Percentiles rank a stretch among this genome's conserved stretches.
These are phyloP conservation scores for Arctopsyche grandis DNA, from an alignment of 1,140 invertebrate species.

Conservation along the genomic window DNA sequence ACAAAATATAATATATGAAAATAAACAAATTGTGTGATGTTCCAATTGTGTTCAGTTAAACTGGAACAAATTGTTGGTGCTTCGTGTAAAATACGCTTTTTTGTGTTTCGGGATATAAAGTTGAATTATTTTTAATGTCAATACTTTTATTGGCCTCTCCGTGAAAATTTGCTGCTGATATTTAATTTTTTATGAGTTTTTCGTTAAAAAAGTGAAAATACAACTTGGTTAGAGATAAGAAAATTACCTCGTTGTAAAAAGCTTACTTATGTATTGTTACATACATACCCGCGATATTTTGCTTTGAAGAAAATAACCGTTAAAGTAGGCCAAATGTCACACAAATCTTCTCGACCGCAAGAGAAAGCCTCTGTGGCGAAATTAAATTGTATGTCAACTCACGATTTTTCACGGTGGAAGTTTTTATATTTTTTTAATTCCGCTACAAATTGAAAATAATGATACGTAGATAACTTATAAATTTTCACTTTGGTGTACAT, in stretches of 20 bases:
- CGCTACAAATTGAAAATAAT: no score
- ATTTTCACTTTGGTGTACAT: no score
- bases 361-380: constrained; percentile 5
- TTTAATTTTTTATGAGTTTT: background rate
- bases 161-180: background rate
- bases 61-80: no score
- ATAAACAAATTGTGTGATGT: no score
- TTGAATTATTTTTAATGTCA: no score
- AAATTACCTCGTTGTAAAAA: background rate
- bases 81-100: no score
- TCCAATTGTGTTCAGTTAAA: no score
- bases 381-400: constrained; percentile 1
- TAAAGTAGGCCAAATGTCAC: constrained; percentile 21
- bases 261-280: background rate
- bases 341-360: constrained; percentile 6
- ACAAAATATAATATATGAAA: background rate
- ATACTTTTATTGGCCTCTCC: background rate
- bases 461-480: no score
- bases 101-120: no score
- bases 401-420: background rate
- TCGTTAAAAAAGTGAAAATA: background rate
- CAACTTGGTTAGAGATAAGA: background rate
- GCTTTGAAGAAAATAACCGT: background rate
- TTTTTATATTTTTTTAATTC: constrained; percentile 18
- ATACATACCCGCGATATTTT: background rate